Percentiles rank a stretch among this genome's conserved stretches.
These are phyloP conservation scores for Lepisosteus osseus DNA, from an alignment of 2,113 vertebrate genomes.

Conservation along the genomic window DNA sequence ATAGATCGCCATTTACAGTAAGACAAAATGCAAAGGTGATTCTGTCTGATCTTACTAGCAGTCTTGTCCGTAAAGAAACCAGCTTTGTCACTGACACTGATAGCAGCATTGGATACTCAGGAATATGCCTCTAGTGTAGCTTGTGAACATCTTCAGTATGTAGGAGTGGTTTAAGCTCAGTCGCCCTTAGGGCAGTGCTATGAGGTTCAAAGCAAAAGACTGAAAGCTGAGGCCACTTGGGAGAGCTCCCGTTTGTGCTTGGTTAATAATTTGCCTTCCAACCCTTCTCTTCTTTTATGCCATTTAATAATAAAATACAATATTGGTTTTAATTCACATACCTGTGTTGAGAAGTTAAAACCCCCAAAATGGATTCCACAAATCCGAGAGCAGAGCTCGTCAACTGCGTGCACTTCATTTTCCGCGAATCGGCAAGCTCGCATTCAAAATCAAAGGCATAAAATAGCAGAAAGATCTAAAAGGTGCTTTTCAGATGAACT, in stretches of 20 bases:
- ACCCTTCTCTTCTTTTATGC: constrained; percentile 39
- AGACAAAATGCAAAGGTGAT: too few relatives aligned
- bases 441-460: constrained; percentile 51
- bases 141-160: constrained; percentile 30
- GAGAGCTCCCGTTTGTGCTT: constrained; percentile 57
- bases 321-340: constrained; percentile 34
- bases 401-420: neutral
- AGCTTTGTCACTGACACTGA: neutral
- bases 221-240: constrained; percentile 53
- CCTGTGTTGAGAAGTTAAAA: constrained; percentile 41
- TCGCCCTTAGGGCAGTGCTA: constrained; percentile 59
- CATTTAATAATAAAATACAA: constrained; percentile 46
- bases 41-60: too few relatives aligned
- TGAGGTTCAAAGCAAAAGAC: constrained; percentile 69
- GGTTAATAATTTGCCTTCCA: constrained; percentile 57
- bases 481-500: constrained; percentile 56
- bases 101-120: neutral
- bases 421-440: constrained; percentile 47
- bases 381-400: constrained; percentile 45
- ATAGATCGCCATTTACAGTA: too few relatives aligned
- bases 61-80: too few relatives aligned
- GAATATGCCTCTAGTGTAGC: neutral
- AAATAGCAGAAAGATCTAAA: constrained; percentile 45
- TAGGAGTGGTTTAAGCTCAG: constrained; percentile 55
- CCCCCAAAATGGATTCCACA: constrained; percentile 38